phyloP scores from a whole-genome alignment of 2,797 vertebrate species.

The Staurois parvus region DNA sequence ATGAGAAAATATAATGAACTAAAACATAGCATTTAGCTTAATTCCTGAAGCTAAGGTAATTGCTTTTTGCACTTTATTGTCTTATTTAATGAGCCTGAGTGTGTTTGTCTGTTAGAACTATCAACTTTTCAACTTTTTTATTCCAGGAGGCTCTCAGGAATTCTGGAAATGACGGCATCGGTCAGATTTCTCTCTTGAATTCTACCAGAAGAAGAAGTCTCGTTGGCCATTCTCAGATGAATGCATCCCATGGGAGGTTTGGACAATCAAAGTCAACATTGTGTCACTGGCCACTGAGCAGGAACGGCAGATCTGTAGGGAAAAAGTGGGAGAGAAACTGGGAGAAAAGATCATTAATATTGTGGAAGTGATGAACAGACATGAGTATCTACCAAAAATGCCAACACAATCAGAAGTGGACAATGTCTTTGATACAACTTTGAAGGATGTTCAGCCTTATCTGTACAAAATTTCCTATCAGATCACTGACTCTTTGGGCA shows the following conservation, averaged over 20 bases:
- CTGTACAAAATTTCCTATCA: constrained; percentile 97
- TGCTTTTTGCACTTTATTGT: too few species aligned
- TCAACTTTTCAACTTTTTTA: too few species aligned
- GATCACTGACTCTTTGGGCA: constrained; percentile 94
- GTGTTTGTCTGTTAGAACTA: too few species aligned
- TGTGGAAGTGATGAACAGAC: constrained; percentile 96
- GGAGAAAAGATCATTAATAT: constrained; percentile 98
- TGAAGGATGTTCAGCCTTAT: constrained; percentile 97
- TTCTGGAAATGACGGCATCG: constrained; percentile 91
- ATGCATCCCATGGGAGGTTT: constrained; percentile 98
- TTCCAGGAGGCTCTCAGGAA: constrained; percentile 87
- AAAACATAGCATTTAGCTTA: too few species aligned
- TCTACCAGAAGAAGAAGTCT: constrained; percentile 98
- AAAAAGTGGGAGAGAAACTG: constrained; percentile 97
- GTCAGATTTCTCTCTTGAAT: constrained; percentile 98
- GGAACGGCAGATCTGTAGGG: constrained; percentile 96
- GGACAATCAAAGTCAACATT: constrained; percentile 98
- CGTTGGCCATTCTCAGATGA: constrained; percentile 98
- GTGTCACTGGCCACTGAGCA: constrained; percentile 96
- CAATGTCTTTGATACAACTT: constrained; percentile 96
- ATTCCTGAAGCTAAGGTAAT: too few species aligned
- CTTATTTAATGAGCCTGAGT: too few species aligned
- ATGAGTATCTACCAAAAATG: constrained; percentile 98
- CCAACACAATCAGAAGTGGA: constrained; percentile 98
- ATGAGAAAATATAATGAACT: too few species aligned